Evolutionary conservation across 1,140 invertebrate species (phyloP).

Genomic region (Galleria mellonella): DNA sequence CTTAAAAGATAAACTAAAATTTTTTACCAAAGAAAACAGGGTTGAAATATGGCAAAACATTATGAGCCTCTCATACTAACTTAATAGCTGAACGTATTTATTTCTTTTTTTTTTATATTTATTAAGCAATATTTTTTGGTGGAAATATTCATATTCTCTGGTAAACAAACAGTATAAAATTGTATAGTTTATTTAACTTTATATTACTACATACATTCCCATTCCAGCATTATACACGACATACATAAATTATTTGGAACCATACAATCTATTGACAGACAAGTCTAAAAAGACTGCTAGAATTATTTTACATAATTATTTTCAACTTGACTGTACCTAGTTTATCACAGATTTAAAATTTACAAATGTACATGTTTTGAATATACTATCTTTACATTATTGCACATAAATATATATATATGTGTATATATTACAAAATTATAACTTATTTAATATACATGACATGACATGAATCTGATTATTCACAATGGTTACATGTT

Average conservation of each 20-base stretch:
- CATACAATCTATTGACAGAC: neutral
- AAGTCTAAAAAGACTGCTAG: neutral
- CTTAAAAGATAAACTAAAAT: no score
- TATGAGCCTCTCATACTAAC: no score
- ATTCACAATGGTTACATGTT: constrained; percentile 1
- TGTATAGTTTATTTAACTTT: neutral
- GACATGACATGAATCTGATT: neutral
- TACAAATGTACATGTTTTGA: constrained; percentile 1
- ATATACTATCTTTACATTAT: neutral
- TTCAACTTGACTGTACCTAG: constrained; percentile 14
- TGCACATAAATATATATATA: neutral
- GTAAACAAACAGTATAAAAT: no score
- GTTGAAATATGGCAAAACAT: no score
- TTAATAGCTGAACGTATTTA: no score
- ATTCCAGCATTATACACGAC: neutral
- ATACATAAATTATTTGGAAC: constrained; percentile 1
- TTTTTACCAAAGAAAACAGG: no score
- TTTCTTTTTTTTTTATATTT: no score
- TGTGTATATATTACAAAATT: neutral
- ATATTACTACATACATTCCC: constrained; percentile 2
- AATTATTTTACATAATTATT: constrained; percentile 1
- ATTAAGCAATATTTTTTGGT: no score
- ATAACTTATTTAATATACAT: neutral
- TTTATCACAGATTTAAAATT: constrained; percentile 7
- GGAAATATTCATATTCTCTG: no score